These are phyloP conservation scores for Hylaeus anthracinus DNA, from an alignment of 1,140 invertebrate species.

Conservation along the genomic window DNA sequence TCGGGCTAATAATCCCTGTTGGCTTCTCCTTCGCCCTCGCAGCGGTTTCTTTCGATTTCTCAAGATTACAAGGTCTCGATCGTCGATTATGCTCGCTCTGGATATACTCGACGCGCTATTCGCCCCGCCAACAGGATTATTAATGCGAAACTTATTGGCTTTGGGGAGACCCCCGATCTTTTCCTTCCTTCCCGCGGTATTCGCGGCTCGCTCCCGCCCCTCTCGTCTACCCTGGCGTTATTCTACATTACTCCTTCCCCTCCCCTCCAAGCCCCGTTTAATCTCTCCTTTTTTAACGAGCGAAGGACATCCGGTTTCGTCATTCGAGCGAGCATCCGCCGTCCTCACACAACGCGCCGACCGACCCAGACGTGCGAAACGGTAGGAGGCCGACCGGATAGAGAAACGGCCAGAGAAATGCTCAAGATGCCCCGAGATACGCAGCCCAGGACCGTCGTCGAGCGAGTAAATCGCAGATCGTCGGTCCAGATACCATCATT, in stretches of 20 bases:
- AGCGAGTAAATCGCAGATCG: constrained; percentile 41
- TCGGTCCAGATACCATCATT: constrained; percentile 27
- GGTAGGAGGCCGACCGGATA: constrained; percentile 40
- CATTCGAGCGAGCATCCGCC: constrained; percentile 52
- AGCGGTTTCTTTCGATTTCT: constrained; percentile 27
- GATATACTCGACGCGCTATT: constrained; percentile 65
- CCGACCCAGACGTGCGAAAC: constrained; percentile 36
- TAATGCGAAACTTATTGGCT: constrained; percentile 73
- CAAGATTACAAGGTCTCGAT: constrained; percentile 60
- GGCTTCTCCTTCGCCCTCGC: background rate
- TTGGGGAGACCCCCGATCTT: constrained; percentile 6
- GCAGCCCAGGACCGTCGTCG: constrained; percentile 40
- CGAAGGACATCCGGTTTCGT: constrained; percentile 73
- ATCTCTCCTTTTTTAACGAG: constrained; percentile 45
- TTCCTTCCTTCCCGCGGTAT: constrained; percentile 35
- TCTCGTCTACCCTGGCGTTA: constrained; percentile 25
- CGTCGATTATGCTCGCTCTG: constrained; percentile 61
- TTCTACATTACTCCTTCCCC: constrained; percentile 19
- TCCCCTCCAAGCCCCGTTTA: background rate
- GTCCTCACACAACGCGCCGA: constrained; percentile 11
- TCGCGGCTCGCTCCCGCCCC: background rate
- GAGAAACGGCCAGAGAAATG: constrained; percentile 48
- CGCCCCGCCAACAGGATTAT: constrained; percentile 72
- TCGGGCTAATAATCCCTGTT: constrained; percentile 5
- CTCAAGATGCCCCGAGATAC: constrained; percentile 50